Evolutionary conservation across 1,140 invertebrate species (phyloP), one percentile per base, ranked within the genome.

Genomic region (Armadillidium nasatum): DNA sequence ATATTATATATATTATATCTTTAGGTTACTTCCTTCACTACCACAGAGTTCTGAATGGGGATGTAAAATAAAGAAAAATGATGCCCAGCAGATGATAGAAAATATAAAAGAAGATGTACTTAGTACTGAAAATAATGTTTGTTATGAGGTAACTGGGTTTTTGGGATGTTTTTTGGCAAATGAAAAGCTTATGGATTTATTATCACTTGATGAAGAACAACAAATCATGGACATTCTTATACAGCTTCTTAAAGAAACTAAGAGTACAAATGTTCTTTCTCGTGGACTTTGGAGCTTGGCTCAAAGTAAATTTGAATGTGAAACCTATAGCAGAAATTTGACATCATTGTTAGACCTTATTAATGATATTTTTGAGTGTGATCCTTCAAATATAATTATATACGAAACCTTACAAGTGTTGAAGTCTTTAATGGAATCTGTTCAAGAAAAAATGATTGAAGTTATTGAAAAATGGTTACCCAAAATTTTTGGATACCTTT

Each of bases 341-440:
- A 2, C 69, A 43, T 50, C 72, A 19, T 71, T 74, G 10, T 10
- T 80, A 69, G 73, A 78, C 44, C 45, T 72, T 0, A 50, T 78
- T 68, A 45, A 22, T 23, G 76, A 71, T n/a, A 50, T 78, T 13
- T 69, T 80, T 10, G 70, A 67, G n/a, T 23, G 13, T 70, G 72
- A 75, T 74, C n/a, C 69, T n/a, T 75, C 79, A 45, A 15, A 23
- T 4, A 46, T 72, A 19, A 60, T 73, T 22, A 54, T 76, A 45
- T 68, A 33, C 71, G 79, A 80, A 76, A 67, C 74, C 19, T 21
- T 80, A 10, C 75, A 78, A 45, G 73, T 80, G 23, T 23, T 80
- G n/a, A 23, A 74, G 11, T 33, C 74, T 9, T 66, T 80, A 10
- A 44, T 80, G 10, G 66, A 54, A 13, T 45, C 70, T 43, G 15